Evolutionary conservation across 2,888 invertebrate genomes (phyloP).

Genomic region (Athetis lepigone): DNA sequence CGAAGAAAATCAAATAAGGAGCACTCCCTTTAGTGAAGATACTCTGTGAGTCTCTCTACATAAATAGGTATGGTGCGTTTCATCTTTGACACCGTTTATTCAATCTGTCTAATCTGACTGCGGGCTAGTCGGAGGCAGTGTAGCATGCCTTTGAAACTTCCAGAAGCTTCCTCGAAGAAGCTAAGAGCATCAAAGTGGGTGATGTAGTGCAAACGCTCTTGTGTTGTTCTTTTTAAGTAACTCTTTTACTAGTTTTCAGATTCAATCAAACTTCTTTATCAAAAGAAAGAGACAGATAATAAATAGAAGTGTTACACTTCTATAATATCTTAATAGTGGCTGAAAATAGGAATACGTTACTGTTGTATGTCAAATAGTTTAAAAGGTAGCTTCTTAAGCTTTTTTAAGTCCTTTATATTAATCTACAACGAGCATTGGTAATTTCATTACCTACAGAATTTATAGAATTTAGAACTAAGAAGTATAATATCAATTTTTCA

Average conservation of each 20-base stretch:
- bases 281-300: background rate
- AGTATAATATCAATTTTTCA: background rate
- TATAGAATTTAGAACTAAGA: background rate
- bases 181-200: conserved; percentile 37
- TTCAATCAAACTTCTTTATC: background rate
- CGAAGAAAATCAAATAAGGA: conserved; percentile 44
- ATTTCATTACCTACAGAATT: conserved; percentile 3
- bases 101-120: conserved; percentile 53
- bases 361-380: background rate
- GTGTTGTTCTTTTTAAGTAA: conserved; percentile 7
- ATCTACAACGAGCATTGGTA: background rate
- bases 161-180: conserved; percentile 19
- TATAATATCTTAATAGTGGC: no score
- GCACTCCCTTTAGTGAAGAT: conserved; percentile 13
- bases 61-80: conserved; percentile 16
- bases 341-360: no score
- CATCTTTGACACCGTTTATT: conserved; percentile 52
- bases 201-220: conserved; percentile 1
- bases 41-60: background rate
- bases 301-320: no score
- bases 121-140: conserved; percentile 30
- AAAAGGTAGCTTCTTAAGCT: background rate
- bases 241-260: background rate
- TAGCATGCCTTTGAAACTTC: conserved; percentile 43
- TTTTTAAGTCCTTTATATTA: no score